These are phyloP conservation scores for Caenorhabditis doughertyi DNA, from an alignment of 2,888 invertebrate species.

Conservation along the genomic window DNA sequence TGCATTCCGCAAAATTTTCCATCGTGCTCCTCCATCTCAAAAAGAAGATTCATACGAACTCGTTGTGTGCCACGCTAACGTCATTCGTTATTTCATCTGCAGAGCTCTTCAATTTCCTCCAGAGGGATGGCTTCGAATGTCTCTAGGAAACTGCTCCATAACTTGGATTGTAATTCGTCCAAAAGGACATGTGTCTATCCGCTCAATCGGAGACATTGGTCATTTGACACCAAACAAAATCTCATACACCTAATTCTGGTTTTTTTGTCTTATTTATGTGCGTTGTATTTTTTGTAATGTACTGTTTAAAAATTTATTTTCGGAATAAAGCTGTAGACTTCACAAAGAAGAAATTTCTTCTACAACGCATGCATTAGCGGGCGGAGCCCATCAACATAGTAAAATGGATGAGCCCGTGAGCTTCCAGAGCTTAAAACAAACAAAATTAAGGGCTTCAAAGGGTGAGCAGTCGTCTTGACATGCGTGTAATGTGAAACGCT, in stretches of 20 bases:
- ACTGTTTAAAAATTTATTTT: neutral
- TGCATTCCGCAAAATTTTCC: conserved; percentile 94
- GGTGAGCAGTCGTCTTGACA: conserved; percentile 61
- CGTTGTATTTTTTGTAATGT: neutral
- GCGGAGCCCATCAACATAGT: conserved; percentile 25
- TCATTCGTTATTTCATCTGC: conserved; percentile 96
- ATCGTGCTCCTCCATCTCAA: conserved; percentile 91
- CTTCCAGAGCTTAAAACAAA: conserved; percentile 65
- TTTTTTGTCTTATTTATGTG: neutral
- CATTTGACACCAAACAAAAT: conserved; percentile 89
- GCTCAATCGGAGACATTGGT: conserved; percentile 92
- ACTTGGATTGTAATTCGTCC: conserved; percentile 92
- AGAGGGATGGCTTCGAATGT: conserved; percentile 96
- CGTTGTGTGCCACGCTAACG: conserved; percentile 97
- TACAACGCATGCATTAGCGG: conserved; percentile 40
- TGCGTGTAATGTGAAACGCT: conserved; percentile 63
- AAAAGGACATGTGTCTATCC: conserved; percentile 92
- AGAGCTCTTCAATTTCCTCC: conserved; percentile 97
- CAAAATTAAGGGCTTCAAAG: conserved; percentile 66
- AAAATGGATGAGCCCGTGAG: conserved; percentile 60
- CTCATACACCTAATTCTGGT: conserved; percentile 76
- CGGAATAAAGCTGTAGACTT: conserved; percentile 11
- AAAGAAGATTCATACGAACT: conserved; percentile 91
- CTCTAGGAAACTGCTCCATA: conserved; percentile 93
- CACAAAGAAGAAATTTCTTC: conserved; percentile 10